Percentiles rank a stretch among this genome's conserved stretches.
phyloP scores from a whole-genome alignment of 2,113 vertebrate genomes.

The Dendropsophus ebraccatus region DNA sequence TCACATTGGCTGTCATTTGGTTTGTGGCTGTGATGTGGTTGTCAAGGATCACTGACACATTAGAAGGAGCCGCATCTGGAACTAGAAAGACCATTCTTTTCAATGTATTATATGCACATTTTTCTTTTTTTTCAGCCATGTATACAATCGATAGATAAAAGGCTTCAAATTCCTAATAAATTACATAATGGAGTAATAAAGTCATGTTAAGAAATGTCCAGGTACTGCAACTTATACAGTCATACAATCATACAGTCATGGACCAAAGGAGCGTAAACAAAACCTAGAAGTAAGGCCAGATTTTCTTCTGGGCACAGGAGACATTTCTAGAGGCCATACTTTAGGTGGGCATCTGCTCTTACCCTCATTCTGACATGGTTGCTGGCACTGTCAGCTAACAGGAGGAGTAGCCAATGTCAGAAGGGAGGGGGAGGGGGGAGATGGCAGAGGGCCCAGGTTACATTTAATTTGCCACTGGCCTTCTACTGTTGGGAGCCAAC shows the following conservation, averaged over 20 bases:
- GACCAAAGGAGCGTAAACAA: not conserved
- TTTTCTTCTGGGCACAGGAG: not conserved
- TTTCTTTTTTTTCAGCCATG: too few species aligned
- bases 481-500: too few species aligned
- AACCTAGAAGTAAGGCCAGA: not conserved
- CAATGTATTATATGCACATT: not conserved
- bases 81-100: slow-evolving; percentile 69
- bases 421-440: too few species aligned
- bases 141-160: too few species aligned
- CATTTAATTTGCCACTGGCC: too few species aligned
- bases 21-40: slow-evolving; percentile 86
- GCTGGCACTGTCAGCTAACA: too few species aligned
- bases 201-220: not conserved
- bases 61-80: slow-evolving; percentile 85
- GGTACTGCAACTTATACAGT: too few species aligned
- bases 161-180: too few species aligned
- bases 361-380: not conserved
- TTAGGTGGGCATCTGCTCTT: not conserved
- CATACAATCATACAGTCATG: not conserved
- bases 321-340: not conserved
- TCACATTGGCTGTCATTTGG: slow-evolving; percentile 83
- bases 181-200: not conserved
- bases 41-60: slow-evolving; percentile 80
- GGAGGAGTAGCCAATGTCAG: too few species aligned
- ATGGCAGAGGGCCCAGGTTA: too few species aligned